These are phyloP conservation scores for Brachionus koreanus DNA, from an alignment of 1,140 invertebrate genomes.

Conservation along the genomic window DNA sequence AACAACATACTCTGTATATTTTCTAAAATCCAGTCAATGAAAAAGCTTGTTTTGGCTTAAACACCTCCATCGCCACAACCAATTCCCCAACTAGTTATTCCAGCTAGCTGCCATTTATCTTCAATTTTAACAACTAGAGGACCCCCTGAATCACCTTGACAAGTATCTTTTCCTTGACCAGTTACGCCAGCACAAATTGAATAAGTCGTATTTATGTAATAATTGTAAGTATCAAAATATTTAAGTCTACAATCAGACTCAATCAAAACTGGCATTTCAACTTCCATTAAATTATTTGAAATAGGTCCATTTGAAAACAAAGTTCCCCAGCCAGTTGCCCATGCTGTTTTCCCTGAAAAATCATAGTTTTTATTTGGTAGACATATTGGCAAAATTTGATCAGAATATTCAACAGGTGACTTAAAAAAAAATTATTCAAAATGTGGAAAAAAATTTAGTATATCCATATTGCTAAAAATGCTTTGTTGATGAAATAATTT, in stretches of 20 bases:
- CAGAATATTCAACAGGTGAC: neutral
- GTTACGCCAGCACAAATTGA: slow-evolving; percentile 1
- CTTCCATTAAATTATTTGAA: neutral
- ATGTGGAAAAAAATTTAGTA: too few species aligned
- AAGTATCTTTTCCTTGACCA: neutral
- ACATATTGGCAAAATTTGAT: neutral
- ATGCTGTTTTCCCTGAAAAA: neutral
- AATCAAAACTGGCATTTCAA: neutral
- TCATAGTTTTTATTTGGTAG: neutral
- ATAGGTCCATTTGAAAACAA: neutral
- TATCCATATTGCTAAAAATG: too few species aligned
- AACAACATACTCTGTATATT: too few species aligned
- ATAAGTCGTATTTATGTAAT: neutral
- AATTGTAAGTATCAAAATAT: neutral
- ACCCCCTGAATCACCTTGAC: slow-evolving; percentile 41
- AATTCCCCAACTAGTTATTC: slow-evolving; percentile 14
- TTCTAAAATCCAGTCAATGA: neutral
- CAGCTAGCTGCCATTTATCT: neutral
- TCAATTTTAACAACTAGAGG: neutral
- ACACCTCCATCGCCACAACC: slow-evolving; percentile 43
- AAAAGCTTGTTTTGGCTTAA: neutral
- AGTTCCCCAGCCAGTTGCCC: slow-evolving; percentile 20
- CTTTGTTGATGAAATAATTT: too few species aligned
- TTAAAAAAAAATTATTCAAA: neutral
- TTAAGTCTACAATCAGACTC: neutral